Conservation (phyloP, 1,140 invertebrate genomes). For the Dufourea novaeangliae region DNA sequence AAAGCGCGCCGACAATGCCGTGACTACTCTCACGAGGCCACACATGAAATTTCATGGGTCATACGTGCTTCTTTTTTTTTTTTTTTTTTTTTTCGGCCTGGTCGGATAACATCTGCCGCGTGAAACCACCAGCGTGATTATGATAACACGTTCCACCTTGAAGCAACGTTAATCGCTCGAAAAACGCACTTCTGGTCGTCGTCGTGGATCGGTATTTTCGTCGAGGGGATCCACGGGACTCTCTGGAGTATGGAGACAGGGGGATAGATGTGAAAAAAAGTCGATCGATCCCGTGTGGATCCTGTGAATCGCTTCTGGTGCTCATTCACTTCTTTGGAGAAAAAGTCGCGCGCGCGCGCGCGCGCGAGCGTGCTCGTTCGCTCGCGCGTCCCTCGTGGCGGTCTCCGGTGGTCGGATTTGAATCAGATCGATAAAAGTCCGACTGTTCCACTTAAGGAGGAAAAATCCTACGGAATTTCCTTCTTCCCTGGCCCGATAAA, state of each 20-base stretch:
- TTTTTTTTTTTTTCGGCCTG: slow-evolving; percentile 31
- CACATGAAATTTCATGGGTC: slow-evolving; percentile 49
- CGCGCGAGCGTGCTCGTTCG: too few relatives aligned
- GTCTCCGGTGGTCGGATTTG: slow-evolving; percentile 49
- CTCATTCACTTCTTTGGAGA: slow-evolving; percentile 11
- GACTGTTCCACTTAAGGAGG: slow-evolving; percentile 45
- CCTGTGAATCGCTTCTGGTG: neutral
- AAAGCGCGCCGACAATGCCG: neutral
- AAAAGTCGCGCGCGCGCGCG: slow-evolving; percentile 37
- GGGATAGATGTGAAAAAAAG: too few relatives aligned
- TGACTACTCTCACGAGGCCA: slow-evolving; percentile 35
- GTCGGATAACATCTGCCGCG: slow-evolving; percentile 35
- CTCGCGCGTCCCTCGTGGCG: slow-evolving; percentile 29
- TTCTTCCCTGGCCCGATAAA: neutral
- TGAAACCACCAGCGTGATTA: slow-evolving; percentile 10
- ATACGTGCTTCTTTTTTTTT: slow-evolving; percentile 36
- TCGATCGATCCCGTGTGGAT: neutral
- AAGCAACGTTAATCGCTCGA: neutral
- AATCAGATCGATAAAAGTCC: slow-evolving; percentile 59
- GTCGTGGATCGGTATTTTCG: neutral
- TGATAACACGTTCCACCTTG: slow-evolving; percentile 15
- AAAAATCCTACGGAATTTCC: slow-evolving; percentile 51
- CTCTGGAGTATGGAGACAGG: neutral
- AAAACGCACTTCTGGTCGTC: too few relatives aligned
- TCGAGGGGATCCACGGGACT: neutral